These are phyloP conservation scores for Pseudoips prasinana DNA, from an alignment of 2,888 invertebrate genomes.

Conservation along the genomic window DNA sequence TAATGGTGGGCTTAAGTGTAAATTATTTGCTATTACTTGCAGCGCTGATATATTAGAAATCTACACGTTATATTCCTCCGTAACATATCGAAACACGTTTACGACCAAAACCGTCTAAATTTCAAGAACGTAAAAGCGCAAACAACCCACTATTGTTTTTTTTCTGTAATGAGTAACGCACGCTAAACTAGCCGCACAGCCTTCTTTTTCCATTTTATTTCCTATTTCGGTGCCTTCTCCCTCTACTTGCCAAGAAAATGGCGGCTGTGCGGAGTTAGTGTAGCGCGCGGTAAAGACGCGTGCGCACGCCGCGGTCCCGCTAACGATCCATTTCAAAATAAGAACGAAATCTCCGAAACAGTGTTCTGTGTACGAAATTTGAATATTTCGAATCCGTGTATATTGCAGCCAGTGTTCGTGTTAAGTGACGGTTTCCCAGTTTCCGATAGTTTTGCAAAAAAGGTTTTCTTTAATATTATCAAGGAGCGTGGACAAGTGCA, in stretches of 20 bases:
- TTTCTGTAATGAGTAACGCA: conserved; percentile 32
- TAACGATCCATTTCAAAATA: conserved; percentile 33
- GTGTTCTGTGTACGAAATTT: conserved; percentile 28
- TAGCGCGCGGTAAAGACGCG: conserved; percentile 61
- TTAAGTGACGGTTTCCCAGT: conserved; percentile 8
- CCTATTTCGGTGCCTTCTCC: conserved; percentile 62
- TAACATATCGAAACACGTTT: too few relatives aligned
- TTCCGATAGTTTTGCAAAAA: conserved; percentile 4
- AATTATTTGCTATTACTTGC: too few relatives aligned
- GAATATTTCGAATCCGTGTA: conserved; percentile 13
- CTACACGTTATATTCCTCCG: too few relatives aligned
- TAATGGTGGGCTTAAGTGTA: too few relatives aligned
- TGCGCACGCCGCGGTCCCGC: conserved; percentile 53
- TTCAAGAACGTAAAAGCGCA: conserved; percentile 11
- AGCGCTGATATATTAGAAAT: too few relatives aligned
- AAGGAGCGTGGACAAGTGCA: conserved; percentile 23
- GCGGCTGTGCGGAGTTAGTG: conserved; percentile 59
- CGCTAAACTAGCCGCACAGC: conserved; percentile 39
- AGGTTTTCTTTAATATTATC: conserved; percentile 2
- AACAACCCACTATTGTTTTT: conserved; percentile 19
- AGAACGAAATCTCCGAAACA: conserved; percentile 37
- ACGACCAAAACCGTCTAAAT: conserved; percentile 10
- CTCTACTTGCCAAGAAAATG: conserved; percentile 67
- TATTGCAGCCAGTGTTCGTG: conserved; percentile 8
- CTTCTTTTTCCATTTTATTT: conserved; percentile 63